Percentiles rank a stretch among this genome's conserved stretches.
Evolutionary conservation across 2,113 vertebrate genomes (phyloP).

Genomic region (Cyanoliseus patagonus): DNA sequence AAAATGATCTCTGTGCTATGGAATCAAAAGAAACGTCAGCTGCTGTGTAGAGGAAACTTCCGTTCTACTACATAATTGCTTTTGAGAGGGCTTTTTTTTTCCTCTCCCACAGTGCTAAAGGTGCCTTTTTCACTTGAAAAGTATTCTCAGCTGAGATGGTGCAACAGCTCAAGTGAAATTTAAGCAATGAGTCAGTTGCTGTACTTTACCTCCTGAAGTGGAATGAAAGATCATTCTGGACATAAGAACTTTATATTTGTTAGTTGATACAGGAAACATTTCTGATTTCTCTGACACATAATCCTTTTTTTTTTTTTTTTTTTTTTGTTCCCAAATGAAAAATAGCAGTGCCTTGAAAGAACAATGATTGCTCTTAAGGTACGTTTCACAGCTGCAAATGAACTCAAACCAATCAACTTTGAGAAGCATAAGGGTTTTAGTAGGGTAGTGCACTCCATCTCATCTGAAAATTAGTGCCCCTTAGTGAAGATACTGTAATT

Average conservation of each 20-base stretch:
- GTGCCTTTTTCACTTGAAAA: background rate
- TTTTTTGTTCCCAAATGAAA: background rate
- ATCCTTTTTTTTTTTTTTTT: background rate
- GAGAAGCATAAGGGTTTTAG: background rate
- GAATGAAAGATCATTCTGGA: background rate
- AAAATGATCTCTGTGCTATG: background rate
- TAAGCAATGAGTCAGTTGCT: background rate
- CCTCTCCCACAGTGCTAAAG: background rate
- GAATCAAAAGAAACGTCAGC: background rate
- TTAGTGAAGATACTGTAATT: background rate
- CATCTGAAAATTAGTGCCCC: background rate
- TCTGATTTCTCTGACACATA: background rate
- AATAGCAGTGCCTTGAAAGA: background rate
- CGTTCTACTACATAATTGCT: background rate
- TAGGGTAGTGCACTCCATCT: background rate
- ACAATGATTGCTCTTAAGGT: background rate
- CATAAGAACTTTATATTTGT: background rate
- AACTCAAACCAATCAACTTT: background rate
- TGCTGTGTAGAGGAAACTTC: background rate
- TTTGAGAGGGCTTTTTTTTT: background rate
- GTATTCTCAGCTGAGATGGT: background rate
- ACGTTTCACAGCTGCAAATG: background rate
- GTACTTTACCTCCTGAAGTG: background rate
- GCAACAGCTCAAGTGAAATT: conserved; percentile 23
- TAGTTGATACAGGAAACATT: background rate